Conservation (phyloP, 2,797 vertebrate genomes). For the Notolabrus celidotus region DNA sequence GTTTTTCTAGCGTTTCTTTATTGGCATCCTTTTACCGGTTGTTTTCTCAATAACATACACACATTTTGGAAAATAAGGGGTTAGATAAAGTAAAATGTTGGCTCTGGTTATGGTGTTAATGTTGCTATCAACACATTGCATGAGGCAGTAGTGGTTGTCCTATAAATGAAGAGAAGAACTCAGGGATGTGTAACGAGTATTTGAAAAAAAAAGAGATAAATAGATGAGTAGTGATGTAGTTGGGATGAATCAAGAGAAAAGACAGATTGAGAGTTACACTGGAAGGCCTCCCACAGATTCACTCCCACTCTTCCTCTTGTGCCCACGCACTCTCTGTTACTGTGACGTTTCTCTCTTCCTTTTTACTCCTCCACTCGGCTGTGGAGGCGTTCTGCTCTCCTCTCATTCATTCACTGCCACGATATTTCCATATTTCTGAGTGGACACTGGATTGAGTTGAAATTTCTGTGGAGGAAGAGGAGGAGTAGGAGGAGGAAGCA, state of each 20-base stretch:
- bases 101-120: not conserved
- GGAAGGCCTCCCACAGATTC: slow-evolving; percentile 79
- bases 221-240: slow-evolving; percentile 30
- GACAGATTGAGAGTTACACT: slow-evolving; percentile 76
- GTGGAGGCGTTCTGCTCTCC: slow-evolving; percentile 78
- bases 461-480: slow-evolving; percentile 60
- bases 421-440: slow-evolving; percentile 68
- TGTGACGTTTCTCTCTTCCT: slow-evolving; percentile 83
- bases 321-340: slow-evolving; percentile 86
- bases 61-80: too few relatives aligned
- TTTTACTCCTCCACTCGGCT: slow-evolving; percentile 75
- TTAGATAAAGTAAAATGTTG: too few relatives aligned
- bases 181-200: not conserved
- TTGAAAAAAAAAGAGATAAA: not conserved
- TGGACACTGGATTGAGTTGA: slow-evolving; percentile 55
- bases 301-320: slow-evolving; percentile 78
- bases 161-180: slow-evolving; percentile 3
- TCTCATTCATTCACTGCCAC: slow-evolving; percentile 74
- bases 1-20: too few relatives aligned
- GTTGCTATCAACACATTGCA: not conserved
- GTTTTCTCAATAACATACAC: too few relatives aligned
- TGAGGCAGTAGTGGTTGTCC: not conserved
- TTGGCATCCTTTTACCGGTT: too few relatives aligned
- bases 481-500: slow-evolving; percentile 63
- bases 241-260: slow-evolving; percentile 53